phyloP scores from a whole-genome alignment of 2,797 vertebrate genomes.

The Enteromius fasciolatus region DNA sequence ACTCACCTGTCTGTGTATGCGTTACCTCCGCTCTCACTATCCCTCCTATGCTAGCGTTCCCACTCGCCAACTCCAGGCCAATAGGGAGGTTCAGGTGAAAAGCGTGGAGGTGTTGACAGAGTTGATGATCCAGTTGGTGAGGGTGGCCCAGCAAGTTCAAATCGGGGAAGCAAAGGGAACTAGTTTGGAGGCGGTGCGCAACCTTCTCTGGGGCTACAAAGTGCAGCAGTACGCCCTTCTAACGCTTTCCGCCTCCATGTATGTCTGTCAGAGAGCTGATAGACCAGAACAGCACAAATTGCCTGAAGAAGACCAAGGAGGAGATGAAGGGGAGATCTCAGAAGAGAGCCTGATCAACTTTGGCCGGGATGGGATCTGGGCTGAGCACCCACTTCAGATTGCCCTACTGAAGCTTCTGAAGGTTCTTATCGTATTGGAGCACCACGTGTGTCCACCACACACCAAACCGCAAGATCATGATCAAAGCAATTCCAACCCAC shows the following conservation, averaged over 20 bases:
- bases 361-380: conserved; percentile 81
- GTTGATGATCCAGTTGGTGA: conserved; percentile 82
- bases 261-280: conserved; percentile 81
- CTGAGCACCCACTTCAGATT: conserved; percentile 92
- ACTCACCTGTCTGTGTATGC: conserved; percentile 88
- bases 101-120: conserved; percentile 92
- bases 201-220: conserved; percentile 83
- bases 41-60: conserved; percentile 84
- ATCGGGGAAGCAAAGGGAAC: conserved; percentile 20
- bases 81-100: conserved; percentile 94
- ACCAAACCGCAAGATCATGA: conserved; percentile 29
- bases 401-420: conserved; percentile 93
- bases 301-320: conserved; percentile 55
- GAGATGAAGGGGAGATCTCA: conserved; percentile 74
- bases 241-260: conserved; percentile 91
- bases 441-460: conserved; percentile 74
- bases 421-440: conserved; percentile 90
- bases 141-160: conserved; percentile 65
- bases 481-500: conserved; percentile 67
- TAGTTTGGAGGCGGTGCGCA: conserved; percentile 74
- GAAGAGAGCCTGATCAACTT: conserved; percentile 89
- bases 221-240: conserved; percentile 92
- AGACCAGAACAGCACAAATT: conserved; percentile 60
- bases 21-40: conserved; percentile 91
- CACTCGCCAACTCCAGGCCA: conserved; percentile 86